Percentiles rank a stretch among this genome's conserved stretches.
These are phyloP conservation scores for Heterohyrax brucei DNA, from an alignment of 2,797 vertebrate species.

Conservation along the genomic window DNA sequence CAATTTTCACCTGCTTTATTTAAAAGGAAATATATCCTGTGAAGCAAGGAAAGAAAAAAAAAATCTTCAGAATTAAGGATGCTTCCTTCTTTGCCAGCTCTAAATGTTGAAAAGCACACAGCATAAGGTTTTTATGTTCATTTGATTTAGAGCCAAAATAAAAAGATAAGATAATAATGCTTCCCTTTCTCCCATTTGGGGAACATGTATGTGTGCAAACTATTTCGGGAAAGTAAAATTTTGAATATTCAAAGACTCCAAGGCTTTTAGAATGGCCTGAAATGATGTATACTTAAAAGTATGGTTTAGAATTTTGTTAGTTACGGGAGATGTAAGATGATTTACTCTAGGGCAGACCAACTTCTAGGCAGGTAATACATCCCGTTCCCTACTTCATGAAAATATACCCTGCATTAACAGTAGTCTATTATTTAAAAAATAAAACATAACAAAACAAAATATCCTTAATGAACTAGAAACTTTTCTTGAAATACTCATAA, in stretches of 20 bases:
- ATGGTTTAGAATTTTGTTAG: neutral
- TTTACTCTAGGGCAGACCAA: neutral
- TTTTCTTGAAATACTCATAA: conserved; percentile 20
- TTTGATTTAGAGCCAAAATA: conserved; percentile 73
- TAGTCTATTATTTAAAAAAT: neutral
- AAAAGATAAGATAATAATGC: conserved; percentile 68
- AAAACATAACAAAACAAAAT: neutral
- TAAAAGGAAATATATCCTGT: conserved; percentile 40
- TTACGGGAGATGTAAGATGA: neutral
- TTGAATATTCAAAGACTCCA: conserved; percentile 29
- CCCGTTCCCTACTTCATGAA: neutral
- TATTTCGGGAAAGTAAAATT: neutral
- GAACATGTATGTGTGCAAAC: neutral
- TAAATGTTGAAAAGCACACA: conserved; percentile 59
- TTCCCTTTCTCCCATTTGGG: conserved; percentile 48
- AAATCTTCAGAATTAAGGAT: conserved; percentile 34
- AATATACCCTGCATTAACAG: neutral
- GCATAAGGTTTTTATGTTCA: conserved; percentile 62
- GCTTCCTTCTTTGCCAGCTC: conserved; percentile 31
- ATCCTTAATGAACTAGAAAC: neutral
- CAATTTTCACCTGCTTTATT: conserved; percentile 29
- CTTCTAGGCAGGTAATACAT: neutral
- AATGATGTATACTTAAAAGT: neutral
- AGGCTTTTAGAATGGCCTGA: conserved; percentile 17
- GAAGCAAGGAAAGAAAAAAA: conserved; percentile 36